Conservation (phyloP, 2,797 vertebrate species). For the Falco naumanni region DNA sequence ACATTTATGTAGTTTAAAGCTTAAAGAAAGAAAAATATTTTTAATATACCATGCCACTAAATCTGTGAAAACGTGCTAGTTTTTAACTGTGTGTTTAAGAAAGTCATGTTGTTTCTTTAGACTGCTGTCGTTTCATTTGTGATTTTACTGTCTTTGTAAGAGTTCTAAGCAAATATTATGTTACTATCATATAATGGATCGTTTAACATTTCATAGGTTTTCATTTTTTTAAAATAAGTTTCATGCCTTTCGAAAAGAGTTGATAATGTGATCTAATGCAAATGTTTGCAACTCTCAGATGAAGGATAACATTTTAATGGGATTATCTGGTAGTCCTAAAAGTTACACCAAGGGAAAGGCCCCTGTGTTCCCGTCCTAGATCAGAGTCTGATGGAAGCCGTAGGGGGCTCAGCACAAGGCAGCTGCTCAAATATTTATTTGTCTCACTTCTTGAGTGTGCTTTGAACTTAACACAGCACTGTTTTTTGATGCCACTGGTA, state of each 20-base stretch:
- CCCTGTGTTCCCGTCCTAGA: not conserved
- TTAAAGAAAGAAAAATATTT: not conserved
- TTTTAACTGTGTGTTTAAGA: not conserved
- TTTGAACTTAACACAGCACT: not conserved
- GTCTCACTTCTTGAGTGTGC: not conserved
- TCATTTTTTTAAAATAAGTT: not conserved
- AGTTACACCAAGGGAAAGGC: not conserved
- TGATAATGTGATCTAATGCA: not conserved
- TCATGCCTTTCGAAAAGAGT: not conserved
- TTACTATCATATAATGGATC: not conserved
- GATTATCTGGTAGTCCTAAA: not conserved
- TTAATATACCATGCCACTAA: not conserved
- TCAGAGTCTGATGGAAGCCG: not conserved
- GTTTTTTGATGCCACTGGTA: not conserved
- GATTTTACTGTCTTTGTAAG: not conserved
- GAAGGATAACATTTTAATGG: not conserved
- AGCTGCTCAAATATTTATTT: not conserved
- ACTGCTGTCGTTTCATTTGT: not conserved
- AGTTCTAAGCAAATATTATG: not conserved
- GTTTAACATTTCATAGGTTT: not conserved
- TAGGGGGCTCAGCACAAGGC: not conserved
- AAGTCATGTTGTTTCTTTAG: not conserved
- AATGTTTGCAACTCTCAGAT: not conserved
- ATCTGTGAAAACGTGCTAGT: not conserved
- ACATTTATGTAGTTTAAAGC: not conserved